Evolutionary conservation across 2,888 invertebrate species (phyloP).

Genomic region (Pachliopta kotzebuea): DNA sequence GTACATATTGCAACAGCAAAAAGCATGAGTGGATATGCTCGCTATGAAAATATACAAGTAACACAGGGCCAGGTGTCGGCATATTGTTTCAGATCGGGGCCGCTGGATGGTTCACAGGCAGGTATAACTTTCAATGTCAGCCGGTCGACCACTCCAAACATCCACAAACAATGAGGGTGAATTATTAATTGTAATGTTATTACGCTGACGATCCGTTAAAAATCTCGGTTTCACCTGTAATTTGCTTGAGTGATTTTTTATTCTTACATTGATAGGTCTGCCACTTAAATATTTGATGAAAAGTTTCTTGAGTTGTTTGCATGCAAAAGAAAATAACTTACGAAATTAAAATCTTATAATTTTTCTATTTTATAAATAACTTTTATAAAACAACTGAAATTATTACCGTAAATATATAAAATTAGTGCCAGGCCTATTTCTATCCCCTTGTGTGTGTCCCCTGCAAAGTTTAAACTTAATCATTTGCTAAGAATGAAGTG

Average conservation of each 20-base stretch:
- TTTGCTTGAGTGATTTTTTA: conserved; percentile 11
- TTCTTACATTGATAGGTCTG: conserved; percentile 33
- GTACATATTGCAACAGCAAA: conserved; percentile 12
- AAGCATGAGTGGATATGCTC: conserved; percentile 33
- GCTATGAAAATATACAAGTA: conserved; percentile 45
- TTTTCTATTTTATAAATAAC: not conserved
- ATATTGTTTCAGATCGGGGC: conserved; percentile 90
- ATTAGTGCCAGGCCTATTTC: conserved; percentile 31
- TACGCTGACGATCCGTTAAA: conserved; percentile 28
- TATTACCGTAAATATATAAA: not conserved
- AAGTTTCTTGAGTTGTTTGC: conserved; percentile 1
- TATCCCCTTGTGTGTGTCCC: conserved; percentile 26
- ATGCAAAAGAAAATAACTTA: not conserved
- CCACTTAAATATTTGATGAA: conserved; percentile 5
- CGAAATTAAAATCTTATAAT: not conserved
- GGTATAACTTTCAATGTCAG: conserved; percentile 97
- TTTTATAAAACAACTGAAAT: not conserved
- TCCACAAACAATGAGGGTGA: conserved; percentile 95
- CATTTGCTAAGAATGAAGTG: not conserved
- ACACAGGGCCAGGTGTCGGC: conserved; percentile 69
- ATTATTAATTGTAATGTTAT: conserved; percentile 59
- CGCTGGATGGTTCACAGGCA: conserved; percentile 96
- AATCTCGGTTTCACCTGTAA: conserved; percentile 20
- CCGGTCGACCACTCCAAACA: conserved; percentile 97
- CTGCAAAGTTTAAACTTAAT: not conserved